Percentiles rank a stretch among this genome's conserved stretches.
phyloP scores from a whole-genome alignment of 2,888 invertebrate species.

The Arrhopalites spinosus region DNA sequence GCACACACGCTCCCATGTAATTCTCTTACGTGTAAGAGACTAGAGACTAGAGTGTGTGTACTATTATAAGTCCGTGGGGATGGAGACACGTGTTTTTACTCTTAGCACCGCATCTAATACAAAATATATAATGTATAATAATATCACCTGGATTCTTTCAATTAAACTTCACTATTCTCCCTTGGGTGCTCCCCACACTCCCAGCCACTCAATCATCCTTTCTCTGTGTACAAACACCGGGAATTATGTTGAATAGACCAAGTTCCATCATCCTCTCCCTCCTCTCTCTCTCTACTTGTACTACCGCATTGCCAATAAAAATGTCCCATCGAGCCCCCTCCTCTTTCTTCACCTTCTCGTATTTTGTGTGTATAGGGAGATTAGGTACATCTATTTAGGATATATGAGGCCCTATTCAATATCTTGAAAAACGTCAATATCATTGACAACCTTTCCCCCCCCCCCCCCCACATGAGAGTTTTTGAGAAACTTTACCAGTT shows the following conservation, averaged over 20 bases:
- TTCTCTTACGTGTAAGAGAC: too few species aligned
- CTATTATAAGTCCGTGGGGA: too few species aligned
- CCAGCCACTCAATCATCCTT: not conserved
- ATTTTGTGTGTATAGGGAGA: too few species aligned
- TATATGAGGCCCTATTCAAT: too few species aligned
- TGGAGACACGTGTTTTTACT: not conserved
- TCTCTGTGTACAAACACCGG: not conserved
- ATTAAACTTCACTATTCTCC: constrained; percentile 33
- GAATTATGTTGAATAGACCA: not conserved
- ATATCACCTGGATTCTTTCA: constrained; percentile 38
- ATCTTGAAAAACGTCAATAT: too few species aligned
- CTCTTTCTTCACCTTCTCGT: too few species aligned
- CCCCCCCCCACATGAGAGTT: too few species aligned
- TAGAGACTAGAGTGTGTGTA: too few species aligned
- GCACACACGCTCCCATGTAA: not conserved
- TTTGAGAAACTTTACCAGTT: too few species aligned
- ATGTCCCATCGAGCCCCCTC: not conserved
- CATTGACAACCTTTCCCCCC: too few species aligned
- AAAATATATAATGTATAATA: constrained; percentile 1
- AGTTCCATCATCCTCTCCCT: not conserved
- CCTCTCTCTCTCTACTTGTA: not conserved
- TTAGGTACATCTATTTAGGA: too few species aligned
- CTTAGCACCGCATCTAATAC: not conserved
- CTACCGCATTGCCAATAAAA: not conserved
- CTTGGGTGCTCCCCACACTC: constrained; percentile 7